Evolutionary conservation across 2,888 invertebrate genomes (phyloP).

Genomic region (Allolobophora icterica): DNA sequence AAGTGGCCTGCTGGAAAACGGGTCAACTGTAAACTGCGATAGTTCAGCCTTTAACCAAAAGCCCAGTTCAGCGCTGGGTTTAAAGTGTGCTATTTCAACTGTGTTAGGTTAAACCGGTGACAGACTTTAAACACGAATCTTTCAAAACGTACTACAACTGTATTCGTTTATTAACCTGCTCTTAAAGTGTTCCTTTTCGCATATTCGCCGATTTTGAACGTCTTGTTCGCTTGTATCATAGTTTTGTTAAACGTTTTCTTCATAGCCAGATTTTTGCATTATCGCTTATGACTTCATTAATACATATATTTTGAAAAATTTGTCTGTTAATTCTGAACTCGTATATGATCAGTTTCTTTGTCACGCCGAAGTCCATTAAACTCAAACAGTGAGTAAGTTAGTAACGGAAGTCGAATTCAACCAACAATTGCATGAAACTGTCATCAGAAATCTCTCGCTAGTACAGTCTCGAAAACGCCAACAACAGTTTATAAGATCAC

Average conservation of each 20-base stretch:
- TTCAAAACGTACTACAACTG: background rate
- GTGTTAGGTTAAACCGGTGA: conserved; percentile 8
- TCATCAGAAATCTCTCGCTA: too few relatives aligned
- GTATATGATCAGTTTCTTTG: too few relatives aligned
- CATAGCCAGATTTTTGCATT: background rate
- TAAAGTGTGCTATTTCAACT: background rate
- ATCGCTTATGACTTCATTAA: background rate
- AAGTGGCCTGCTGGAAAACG: background rate
- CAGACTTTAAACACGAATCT: background rate
- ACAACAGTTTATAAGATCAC: background rate
- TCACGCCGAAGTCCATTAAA: background rate
- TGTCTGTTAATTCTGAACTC: background rate
- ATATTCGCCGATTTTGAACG: background rate
- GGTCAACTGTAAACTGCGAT: background rate
- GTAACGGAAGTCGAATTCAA: background rate
- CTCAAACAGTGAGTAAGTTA: background rate
- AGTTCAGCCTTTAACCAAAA: background rate
- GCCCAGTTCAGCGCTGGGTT: background rate
- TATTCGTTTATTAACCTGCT: background rate
- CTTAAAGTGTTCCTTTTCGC: background rate
- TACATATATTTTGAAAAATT: background rate
- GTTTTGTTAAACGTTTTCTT: background rate
- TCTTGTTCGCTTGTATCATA: background rate
- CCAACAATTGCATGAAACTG: background rate
- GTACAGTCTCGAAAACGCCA: background rate